Evolutionary conservation across 2,113 vertebrate genomes (phyloP).

Genomic region (Elephantulus edwardii): DNA sequence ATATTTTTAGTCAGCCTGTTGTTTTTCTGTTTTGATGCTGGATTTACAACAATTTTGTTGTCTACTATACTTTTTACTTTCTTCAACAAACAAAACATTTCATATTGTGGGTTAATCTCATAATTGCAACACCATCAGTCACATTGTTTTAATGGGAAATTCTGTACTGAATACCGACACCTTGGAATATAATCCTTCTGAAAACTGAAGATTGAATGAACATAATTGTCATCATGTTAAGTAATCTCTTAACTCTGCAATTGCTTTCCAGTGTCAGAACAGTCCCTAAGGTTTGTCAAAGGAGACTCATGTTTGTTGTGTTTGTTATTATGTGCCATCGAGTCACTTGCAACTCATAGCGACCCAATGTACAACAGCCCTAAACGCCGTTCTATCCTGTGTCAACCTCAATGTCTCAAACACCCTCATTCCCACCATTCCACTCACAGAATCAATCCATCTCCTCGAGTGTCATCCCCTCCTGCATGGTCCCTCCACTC

Average conservation of each 20-base stretch:
- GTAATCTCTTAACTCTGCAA: not conserved
- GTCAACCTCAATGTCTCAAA: no score
- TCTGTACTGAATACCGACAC: not conserved
- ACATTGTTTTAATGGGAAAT: constrained; percentile 3
- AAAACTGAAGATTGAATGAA: not conserved
- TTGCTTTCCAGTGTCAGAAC: not conserved
- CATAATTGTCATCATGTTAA: not conserved
- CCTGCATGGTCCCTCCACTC: no score
- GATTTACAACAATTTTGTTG: not conserved
- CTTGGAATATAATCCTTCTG: not conserved
- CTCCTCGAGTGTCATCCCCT: no score
- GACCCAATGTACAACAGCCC: no score
- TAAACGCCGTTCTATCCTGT: no score
- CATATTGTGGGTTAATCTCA: not conserved
- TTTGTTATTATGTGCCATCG: no score
- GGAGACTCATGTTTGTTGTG: not conserved
- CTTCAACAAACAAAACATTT: not conserved
- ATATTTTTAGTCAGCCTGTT: constrained; percentile 28
- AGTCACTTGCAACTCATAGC: no score
- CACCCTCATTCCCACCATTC: no score
- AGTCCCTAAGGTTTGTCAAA: not conserved
- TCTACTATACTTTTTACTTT: not conserved
- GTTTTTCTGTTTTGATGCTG: constrained; percentile 23
- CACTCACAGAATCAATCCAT: no score
- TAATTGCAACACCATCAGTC: not conserved